A percentile compares a stretch with the other conserved stretches of the same genome.
These are phyloP conservation scores for Caenorhabditis brenneri DNA, from an alignment of 1,140 invertebrate genomes.

Conservation along the genomic window DNA sequence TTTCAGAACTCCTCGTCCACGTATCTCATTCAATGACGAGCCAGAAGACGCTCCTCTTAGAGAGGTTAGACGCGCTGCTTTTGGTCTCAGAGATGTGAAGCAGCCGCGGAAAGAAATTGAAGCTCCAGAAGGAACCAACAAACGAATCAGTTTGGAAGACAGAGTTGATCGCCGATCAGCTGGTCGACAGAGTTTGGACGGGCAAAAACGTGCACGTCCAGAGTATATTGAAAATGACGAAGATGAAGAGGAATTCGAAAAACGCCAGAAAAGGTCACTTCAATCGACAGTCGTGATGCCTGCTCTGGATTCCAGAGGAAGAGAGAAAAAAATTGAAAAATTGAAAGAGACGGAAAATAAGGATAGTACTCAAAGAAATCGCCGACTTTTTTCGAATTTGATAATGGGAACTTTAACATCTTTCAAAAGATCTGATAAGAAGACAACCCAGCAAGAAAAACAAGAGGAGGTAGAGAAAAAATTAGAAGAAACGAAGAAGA, in stretches of 20 bases:
- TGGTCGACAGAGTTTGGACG: not conserved
- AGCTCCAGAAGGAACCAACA: not conserved
- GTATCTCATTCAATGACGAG: constrained; percentile 13
- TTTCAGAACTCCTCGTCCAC: not conserved
- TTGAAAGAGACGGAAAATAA: constrained; percentile 27
- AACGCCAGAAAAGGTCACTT: constrained; percentile 26
- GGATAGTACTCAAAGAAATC: constrained; percentile 25
- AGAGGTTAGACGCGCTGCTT: not conserved
- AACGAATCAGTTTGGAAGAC: not conserved
- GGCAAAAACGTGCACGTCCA: constrained; percentile 4
- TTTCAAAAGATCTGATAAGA: constrained; percentile 32
- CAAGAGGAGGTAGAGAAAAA: constrained; percentile 29
- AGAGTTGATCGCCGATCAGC: not conserved
- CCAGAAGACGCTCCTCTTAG: constrained; percentile 4
- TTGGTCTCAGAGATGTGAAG: not conserved
- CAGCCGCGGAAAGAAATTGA: not conserved
- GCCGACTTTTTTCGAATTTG: constrained; percentile 7
- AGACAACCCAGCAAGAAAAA: constrained; percentile 30
- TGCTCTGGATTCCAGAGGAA: constrained; percentile 31
- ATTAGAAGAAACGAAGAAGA: constrained; percentile 28
- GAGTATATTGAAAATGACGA: not conserved
- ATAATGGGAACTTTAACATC: constrained; percentile 18
- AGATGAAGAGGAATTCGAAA: constrained; percentile 5
- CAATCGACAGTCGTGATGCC: constrained; percentile 45
- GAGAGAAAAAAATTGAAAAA: constrained; percentile 21